A percentile compares a stretch with the other conserved stretches of the same genome.
Conservation (phyloP, 2,888 invertebrate genomes). For the Luffia ferchaultella region DNA sequence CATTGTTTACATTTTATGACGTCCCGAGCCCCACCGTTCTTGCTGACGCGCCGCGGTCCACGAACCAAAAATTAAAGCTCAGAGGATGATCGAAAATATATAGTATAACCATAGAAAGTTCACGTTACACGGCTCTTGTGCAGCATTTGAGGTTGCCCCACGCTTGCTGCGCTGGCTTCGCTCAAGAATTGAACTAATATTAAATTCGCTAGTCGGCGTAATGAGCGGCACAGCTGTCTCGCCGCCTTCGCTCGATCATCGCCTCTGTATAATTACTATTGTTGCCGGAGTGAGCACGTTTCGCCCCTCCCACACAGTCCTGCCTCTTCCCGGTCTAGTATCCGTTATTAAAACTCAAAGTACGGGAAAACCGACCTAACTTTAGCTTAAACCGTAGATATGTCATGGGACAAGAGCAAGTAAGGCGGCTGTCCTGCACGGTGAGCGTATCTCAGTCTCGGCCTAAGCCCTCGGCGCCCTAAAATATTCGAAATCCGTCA, state of each 20-base stretch:
- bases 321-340: not conserved
- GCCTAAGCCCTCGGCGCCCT: constrained; percentile 30
- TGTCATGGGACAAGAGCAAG: constrained; percentile 14
- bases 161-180: not conserved
- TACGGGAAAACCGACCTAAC: not conserved
- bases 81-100: constrained; percentile 11
- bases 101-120: constrained; percentile 15
- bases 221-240: constrained; percentile 21
- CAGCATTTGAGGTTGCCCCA: constrained; percentile 7
- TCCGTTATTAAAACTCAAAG: constrained; percentile 33
- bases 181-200: constrained; percentile 8
- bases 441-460: constrained; percentile 33
- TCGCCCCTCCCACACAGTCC: not conserved
- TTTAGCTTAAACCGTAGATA: constrained; percentile 3
- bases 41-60: constrained; percentile 34
- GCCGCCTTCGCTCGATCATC: constrained; percentile 17
- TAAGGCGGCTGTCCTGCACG: constrained; percentile 22
- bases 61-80: constrained; percentile 25
- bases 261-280: constrained; percentile 27
- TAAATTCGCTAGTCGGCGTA: constrained; percentile 20
- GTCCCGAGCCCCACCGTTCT: constrained; percentile 37
- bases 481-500: constrained; percentile 59
- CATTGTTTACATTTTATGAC: constrained; percentile 65
- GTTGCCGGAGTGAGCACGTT: constrained; percentile 8
- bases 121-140: constrained; percentile 7